These are phyloP conservation scores for Trematocara nigrifrons DNA, from an alignment of 2,113 vertebrate species.

Conservation along the genomic window DNA sequence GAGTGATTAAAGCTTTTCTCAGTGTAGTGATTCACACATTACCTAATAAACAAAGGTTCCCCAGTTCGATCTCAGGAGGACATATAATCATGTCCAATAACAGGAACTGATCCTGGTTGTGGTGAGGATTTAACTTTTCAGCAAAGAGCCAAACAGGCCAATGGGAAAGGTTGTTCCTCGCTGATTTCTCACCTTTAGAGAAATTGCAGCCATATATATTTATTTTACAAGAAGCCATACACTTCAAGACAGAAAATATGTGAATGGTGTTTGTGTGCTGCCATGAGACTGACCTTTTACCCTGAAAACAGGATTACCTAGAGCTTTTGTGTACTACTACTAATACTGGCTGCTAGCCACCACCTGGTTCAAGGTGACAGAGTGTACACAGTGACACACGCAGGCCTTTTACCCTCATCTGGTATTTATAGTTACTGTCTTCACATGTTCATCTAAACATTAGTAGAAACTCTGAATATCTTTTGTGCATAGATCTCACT, in stretches of 20 bases:
- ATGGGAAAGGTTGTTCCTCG: background rate
- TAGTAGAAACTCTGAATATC: background rate
- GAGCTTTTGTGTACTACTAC: background rate
- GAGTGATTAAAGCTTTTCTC: background rate
- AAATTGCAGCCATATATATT: background rate
- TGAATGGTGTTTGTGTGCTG: background rate
- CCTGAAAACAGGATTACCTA: background rate
- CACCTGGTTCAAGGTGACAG: slow-evolving; percentile 3
- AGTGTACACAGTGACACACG: background rate
- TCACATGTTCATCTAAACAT: background rate
- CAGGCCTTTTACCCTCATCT: background rate
- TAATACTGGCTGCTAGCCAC: background rate
- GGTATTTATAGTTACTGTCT: background rate
- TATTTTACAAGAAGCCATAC: background rate
- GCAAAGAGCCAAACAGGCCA: background rate
- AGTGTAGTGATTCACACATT: background rate
- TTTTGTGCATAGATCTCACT: background rate
- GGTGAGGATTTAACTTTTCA: background rate
- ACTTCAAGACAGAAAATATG: background rate
- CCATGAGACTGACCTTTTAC: background rate
- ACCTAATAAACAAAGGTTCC: background rate
- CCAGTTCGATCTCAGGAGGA: background rate
- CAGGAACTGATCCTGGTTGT: background rate
- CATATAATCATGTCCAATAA: background rate
- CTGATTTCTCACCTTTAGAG: background rate